phyloP scores from a whole-genome alignment of 2,797 vertebrate genomes.

The Halcyon smyrnensis region DNA sequence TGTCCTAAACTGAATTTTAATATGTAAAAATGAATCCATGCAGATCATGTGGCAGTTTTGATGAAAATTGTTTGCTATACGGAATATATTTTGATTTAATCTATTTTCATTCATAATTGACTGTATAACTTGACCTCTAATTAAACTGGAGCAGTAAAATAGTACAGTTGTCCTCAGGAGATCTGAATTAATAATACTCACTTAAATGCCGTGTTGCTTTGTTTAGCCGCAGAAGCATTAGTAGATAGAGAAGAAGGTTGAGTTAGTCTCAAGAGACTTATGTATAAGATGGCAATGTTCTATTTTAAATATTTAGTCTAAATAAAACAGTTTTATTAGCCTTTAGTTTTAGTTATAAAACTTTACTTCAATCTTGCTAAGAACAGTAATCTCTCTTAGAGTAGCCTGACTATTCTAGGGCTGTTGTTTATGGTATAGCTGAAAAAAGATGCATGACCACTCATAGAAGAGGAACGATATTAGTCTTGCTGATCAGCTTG shows the following conservation, averaged over 20 bases:
- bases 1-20: not conserved
- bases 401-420: not conserved
- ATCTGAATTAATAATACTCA: constrained; percentile 44
- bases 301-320: not conserved
- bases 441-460: not conserved
- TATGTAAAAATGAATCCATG: not conserved
- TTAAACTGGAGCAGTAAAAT: constrained; percentile 48
- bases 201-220: constrained; percentile 2
- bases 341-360: not conserved
- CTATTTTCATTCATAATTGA: constrained; percentile 29
- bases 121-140: not conserved
- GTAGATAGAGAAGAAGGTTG: not conserved
- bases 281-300: not conserved
- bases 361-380: not conserved
- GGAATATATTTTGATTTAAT: constrained; percentile 2
- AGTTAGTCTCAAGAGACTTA: not conserved
- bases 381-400: not conserved
- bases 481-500: not conserved
- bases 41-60: not conserved
- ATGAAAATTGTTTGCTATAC: not conserved
- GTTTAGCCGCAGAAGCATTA: constrained; percentile 23
- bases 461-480: not conserved
- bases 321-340: not conserved
- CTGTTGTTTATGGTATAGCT: not conserved
- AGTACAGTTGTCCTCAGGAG: constrained; percentile 31